Percentiles rank a stretch among this genome's conserved stretches.
These are phyloP conservation scores for Terebella lapidaria DNA, from an alignment of 2,888 invertebrate genomes.

Conservation along the genomic window DNA sequence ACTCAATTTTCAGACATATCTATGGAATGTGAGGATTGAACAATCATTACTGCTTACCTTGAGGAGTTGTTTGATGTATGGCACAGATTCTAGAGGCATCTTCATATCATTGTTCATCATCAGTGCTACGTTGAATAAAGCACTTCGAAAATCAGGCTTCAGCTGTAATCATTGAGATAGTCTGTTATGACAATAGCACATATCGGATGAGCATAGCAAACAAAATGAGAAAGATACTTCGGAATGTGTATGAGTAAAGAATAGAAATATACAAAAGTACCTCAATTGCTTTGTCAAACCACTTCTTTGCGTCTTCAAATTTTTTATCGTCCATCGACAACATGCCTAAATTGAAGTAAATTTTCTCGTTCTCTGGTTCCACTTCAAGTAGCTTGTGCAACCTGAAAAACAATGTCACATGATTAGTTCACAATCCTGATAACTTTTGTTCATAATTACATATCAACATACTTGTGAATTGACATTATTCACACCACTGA, in stretches of 20 bases:
- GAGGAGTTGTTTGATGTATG: slow-evolving; percentile 84
- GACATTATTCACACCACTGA: neutral
- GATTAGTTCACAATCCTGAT: neutral
- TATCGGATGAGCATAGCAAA: neutral
- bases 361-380: slow-evolving; percentile 38
- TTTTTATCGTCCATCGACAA: slow-evolving; percentile 92
- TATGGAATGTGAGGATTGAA: too few species aligned
- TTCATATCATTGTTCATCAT: slow-evolving; percentile 77
- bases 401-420: neutral
- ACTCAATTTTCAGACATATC: neutral
- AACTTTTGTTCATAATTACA: neutral
- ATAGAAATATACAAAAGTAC: too few species aligned
- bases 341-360: slow-evolving; percentile 94
- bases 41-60: slow-evolving; percentile 57
- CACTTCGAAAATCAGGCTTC: slow-evolving; percentile 85
- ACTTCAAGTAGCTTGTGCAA: neutral
- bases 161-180: slow-evolving; percentile 32
- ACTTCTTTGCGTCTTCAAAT: slow-evolving; percentile 80
- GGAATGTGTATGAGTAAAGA: too few species aligned
- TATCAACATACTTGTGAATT: neutral
- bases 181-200: neutral
- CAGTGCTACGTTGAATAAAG: slow-evolving; percentile 88
- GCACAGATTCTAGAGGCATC: slow-evolving; percentile 83
- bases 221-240: neutral
- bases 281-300: slow-evolving; percentile 74